phyloP scores from a whole-genome alignment of 2,888 invertebrate species.

The Cepaea hortensis region DNA sequence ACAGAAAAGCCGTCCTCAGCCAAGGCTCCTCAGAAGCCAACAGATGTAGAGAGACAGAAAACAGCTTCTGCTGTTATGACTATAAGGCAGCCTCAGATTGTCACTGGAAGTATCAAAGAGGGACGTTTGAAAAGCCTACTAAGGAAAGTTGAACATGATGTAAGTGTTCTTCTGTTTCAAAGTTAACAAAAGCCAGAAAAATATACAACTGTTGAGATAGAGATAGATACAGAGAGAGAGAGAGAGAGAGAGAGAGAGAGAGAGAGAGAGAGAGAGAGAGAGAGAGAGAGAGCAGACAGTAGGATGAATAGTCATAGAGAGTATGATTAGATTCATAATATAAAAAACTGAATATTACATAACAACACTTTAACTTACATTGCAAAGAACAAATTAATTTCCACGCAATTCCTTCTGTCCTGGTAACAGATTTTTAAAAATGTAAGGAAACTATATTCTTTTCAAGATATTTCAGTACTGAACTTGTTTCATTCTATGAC shows the following conservation, averaged over 20 bases:
- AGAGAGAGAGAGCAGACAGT: too few relatives aligned
- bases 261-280: background rate
- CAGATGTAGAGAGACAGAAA: slow-evolving; percentile 20
- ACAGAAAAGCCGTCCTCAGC: slow-evolving; percentile 25
- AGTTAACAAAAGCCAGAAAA: background rate
- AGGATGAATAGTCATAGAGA: too few relatives aligned
- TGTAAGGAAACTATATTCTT: too few relatives aligned
- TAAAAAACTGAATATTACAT: too few relatives aligned
- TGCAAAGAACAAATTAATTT: too few relatives aligned
- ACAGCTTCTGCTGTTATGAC: background rate
- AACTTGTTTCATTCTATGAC: too few relatives aligned
- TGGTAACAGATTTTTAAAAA: too few relatives aligned
- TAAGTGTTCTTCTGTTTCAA: slow-evolving; percentile 9
- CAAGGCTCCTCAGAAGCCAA: slow-evolving; percentile 5
- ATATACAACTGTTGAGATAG: background rate
- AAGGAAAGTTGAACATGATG: slow-evolving; percentile 45
- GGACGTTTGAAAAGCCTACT: slow-evolving; percentile 29
- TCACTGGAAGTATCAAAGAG: slow-evolving; percentile 43
- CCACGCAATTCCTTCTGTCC: too few relatives aligned
- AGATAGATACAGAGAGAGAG: background rate
- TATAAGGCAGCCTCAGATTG: slow-evolving; percentile 22
- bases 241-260: background rate
- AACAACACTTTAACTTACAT: too few relatives aligned
- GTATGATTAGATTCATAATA: too few relatives aligned
- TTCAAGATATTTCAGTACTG: too few relatives aligned